Evolutionary conservation across 2,113 vertebrate genomes (phyloP).

Genomic region (Gobio gobio): DNA sequence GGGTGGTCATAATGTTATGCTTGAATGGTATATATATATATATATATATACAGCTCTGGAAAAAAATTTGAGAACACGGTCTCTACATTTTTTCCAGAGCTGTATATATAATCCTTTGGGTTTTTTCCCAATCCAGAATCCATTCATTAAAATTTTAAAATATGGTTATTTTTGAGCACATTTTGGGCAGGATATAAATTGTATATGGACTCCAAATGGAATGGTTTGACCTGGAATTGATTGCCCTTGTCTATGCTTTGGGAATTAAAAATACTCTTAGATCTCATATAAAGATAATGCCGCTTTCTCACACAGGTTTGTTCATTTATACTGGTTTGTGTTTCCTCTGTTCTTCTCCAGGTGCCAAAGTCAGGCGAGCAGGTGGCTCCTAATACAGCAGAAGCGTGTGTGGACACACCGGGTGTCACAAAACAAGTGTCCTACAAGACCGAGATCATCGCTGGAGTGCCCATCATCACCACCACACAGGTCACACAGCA

Average conservation of each 20-base stretch:
- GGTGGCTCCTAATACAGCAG: conserved; percentile 71
- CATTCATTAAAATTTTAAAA: no score
- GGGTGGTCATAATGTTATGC: no score
- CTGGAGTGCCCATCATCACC: conserved; percentile 93
- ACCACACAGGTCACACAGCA: conserved; percentile 85
- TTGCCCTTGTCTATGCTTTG: neutral
- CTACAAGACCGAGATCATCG: conserved; percentile 94
- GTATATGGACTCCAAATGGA: neutral
- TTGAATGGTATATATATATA: no score
- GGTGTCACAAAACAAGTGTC: conserved; percentile 89
- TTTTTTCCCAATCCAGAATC: neutral
- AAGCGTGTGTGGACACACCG: conserved; percentile 77
- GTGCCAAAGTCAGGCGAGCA: conserved; percentile 89
- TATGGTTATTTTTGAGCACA: neutral
- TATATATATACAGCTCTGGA: no score
- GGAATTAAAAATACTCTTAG: neutral
- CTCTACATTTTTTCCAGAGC: no score
- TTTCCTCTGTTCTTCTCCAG: conserved; percentile 65
- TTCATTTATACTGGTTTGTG: no score
- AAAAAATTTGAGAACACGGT: no score
- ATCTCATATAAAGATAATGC: neutral
- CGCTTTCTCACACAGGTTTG: no score
- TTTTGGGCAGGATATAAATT: neutral
- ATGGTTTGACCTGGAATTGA: neutral
- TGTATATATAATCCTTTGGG: no score